These are phyloP conservation scores for Cheilosia soror DNA, from an alignment of 2,888 invertebrate genomes.

Conservation along the genomic window DNA sequence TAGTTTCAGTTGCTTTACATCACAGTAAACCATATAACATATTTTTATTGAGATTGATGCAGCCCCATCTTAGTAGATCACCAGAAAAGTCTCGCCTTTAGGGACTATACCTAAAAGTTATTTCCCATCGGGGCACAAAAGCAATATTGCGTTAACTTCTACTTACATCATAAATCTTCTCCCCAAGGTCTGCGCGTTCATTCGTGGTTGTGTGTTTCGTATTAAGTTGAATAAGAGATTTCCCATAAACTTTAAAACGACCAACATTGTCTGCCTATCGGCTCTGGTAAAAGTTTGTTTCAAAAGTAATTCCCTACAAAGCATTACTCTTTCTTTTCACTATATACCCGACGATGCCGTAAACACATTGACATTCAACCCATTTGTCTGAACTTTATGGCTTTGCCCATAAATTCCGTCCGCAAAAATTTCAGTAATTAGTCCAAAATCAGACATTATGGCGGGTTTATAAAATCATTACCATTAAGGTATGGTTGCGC, in stretches of 20 bases:
- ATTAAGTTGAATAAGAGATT: background rate
- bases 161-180: background rate
- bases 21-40: too few species aligned
- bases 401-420: slow-evolving; percentile 7
- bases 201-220: background rate
- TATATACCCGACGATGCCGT: slow-evolving; percentile 7
- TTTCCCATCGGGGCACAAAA: background rate
- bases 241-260: slow-evolving; percentile 22
- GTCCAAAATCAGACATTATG: slow-evolving; percentile 31
- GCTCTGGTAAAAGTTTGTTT: slow-evolving; percentile 12
- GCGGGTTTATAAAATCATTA: background rate
- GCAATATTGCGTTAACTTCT: slow-evolving; percentile 2
- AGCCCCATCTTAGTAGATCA: slow-evolving; percentile 1
- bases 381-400: slow-evolving; percentile 22
- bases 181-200: background rate
- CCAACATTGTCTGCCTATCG: background rate
- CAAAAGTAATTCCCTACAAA: slow-evolving; percentile 38
- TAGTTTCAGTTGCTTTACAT: too few species aligned
- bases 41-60: too few species aligned
- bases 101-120: background rate
- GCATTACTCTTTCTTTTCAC: slow-evolving; percentile 44
- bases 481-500: background rate
- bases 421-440: slow-evolving; percentile 36
- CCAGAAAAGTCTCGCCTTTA: background rate
- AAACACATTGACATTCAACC: slow-evolving; percentile 43